These are phyloP conservation scores for Maniola hyperantus DNA, from an alignment of 2,888 invertebrate species.

Conservation along the genomic window DNA sequence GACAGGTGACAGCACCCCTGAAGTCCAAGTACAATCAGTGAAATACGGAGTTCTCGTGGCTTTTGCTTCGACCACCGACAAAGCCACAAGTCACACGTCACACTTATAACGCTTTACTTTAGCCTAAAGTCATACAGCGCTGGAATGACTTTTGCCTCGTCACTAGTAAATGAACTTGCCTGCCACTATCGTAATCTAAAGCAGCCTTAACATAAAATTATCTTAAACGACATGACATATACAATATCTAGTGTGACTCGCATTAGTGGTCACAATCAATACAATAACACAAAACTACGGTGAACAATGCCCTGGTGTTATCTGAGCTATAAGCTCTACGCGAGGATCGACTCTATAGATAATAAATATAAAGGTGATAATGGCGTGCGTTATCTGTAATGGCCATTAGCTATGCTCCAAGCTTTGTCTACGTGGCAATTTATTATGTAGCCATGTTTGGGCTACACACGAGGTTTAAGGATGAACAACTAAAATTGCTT, in stretches of 20 bases:
- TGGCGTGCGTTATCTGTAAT: constrained; percentile 37
- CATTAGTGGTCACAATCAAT: constrained; percentile 17
- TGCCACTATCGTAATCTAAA: too few relatives aligned
- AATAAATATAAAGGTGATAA: constrained; percentile 38
- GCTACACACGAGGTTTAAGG: constrained; percentile 11
- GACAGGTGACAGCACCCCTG: too few relatives aligned
- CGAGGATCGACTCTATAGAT: constrained; percentile 33
- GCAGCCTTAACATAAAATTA: neutral
- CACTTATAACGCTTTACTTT: too few relatives aligned
- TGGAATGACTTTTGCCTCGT: too few relatives aligned
- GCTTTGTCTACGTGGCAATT: constrained; percentile 43
- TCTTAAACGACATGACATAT: neutral
- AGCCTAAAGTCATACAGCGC: too few relatives aligned
- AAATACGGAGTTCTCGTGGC: too few relatives aligned
- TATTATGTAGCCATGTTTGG: constrained; percentile 43
- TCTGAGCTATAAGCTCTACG: constrained; percentile 29
- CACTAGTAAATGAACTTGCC: too few relatives aligned
- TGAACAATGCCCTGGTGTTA: constrained; percentile 21
- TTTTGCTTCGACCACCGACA: too few relatives aligned
- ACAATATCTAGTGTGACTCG: neutral
- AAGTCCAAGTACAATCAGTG: too few relatives aligned
- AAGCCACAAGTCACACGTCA: too few relatives aligned
- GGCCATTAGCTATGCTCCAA: constrained; percentile 39
- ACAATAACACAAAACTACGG: constrained; percentile 4
- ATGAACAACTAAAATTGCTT: neutral